A percentile compares a stretch with the other conserved stretches of the same genome.
These are phyloP conservation scores for Folsomia candida DNA, from an alignment of 2,888 invertebrate genomes.

Conservation along the genomic window DNA sequence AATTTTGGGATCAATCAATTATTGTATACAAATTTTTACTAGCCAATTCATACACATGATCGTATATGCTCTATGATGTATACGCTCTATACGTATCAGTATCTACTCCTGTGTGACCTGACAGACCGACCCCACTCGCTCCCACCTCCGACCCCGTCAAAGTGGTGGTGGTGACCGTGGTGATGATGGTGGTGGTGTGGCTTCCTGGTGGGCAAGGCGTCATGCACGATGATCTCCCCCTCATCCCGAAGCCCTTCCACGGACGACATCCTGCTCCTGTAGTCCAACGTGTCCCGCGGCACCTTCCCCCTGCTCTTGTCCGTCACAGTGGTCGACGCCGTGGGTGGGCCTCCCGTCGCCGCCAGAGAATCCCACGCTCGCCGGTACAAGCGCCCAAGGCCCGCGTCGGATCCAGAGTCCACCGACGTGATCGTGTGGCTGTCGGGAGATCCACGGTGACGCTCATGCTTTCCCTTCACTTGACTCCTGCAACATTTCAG, in stretches of 20 bases:
- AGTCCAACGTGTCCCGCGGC: conserved; percentile 69
- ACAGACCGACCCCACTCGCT: conserved; percentile 47
- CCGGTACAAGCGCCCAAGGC: conserved; percentile 75
- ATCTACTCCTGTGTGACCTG: conserved; percentile 49
- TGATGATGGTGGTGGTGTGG: conserved; percentile 71
- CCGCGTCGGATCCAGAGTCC: conserved; percentile 81
- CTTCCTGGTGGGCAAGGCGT: conserved; percentile 60
- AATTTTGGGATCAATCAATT: too few species aligned
- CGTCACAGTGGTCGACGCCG: conserved; percentile 44
- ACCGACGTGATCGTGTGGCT: conserved; percentile 88
- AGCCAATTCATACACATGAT: too few species aligned
- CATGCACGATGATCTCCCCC: conserved; percentile 54
- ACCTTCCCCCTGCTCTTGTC: conserved; percentile 43
- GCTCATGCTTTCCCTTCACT: conserved; percentile 75
- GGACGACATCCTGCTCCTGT: conserved; percentile 51
- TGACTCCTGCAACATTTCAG: conserved; percentile 60
- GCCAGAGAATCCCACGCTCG: conserved; percentile 91
- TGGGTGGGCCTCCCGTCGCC: conserved; percentile 56
- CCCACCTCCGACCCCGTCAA: conserved; percentile 36
- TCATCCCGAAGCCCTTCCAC: conserved; percentile 54
- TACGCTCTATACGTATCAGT: too few species aligned
- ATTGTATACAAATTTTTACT: too few species aligned
- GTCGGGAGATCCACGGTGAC: conserved; percentile 83
- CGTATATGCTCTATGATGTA: too few species aligned
- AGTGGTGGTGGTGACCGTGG: conserved; percentile 58